Conservation (phyloP, 2,888 invertebrate species). For the Urechis unicinctus region DNA sequence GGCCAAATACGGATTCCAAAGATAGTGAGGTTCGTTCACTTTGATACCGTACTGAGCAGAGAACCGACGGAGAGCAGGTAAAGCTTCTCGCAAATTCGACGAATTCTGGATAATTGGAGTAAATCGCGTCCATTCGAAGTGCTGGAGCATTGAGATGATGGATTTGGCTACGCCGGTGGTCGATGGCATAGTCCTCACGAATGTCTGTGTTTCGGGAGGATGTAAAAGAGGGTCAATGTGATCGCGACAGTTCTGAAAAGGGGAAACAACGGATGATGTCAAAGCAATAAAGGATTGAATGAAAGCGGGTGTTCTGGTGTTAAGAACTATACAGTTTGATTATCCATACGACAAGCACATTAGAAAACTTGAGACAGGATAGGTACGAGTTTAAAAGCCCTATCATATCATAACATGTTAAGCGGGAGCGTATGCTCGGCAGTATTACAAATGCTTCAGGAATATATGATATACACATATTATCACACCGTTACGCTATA, state of each 20-base stretch:
- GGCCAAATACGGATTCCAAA: conserved; percentile 26
- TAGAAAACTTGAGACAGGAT: too few species aligned
- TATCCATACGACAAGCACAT: too few species aligned
- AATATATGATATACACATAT: too few species aligned
- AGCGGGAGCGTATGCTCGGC: too few species aligned
- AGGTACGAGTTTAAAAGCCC: too few species aligned
- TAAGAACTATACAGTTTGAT: too few species aligned
- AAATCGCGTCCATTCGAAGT: conserved; percentile 8
- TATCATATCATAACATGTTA: too few species aligned
- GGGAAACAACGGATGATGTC: too few species aligned
- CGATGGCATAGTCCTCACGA: conserved; percentile 5
- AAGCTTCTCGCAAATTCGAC: conserved; percentile 8
- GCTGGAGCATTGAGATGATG: conserved; percentile 7
- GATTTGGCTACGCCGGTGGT: conserved; percentile 6
- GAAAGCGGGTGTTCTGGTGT: too few species aligned
- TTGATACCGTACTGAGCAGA: conserved; percentile 12
- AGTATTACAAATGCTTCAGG: too few species aligned
- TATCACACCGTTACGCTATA: too few species aligned
- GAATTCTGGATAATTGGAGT: not conserved
- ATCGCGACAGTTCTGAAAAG: conserved; percentile 6
- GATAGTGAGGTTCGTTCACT: conserved; percentile 56
- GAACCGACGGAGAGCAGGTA: conserved; percentile 3
- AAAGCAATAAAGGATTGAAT: too few species aligned
- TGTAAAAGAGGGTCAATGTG: not conserved
- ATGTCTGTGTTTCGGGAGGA: not conserved